These are phyloP conservation scores for Mormyrops attenuatus DNA, from an alignment of 2,797 vertebrate genomes.

Conservation along the genomic window DNA sequence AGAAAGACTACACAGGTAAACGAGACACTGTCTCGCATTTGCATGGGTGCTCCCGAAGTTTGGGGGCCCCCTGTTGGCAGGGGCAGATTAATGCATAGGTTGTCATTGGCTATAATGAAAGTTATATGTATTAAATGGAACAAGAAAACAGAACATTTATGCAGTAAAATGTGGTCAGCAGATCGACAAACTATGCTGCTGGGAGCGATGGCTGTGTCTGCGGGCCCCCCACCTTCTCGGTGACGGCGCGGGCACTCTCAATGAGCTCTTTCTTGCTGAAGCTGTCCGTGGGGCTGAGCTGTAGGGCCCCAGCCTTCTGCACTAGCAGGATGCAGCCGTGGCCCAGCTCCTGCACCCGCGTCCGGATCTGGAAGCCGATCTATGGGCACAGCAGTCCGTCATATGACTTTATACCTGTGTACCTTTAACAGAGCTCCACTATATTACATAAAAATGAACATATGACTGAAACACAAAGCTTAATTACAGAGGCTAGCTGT, in stretches of 20 bases:
- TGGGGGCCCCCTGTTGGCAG: no score
- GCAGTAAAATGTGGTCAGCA: not conserved
- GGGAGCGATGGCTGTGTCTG: not conserved
- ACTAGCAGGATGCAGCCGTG: conserved; percentile 96
- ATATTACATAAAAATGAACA: not conserved
- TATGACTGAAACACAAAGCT: not conserved
- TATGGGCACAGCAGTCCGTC: conserved; percentile 42
- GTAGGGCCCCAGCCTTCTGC: conserved; percentile 94
- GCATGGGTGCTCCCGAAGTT: no score
- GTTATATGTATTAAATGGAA: no score
- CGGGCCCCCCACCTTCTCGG: conserved; percentile 78
- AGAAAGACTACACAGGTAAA: not conserved
- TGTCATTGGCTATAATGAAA: no score
- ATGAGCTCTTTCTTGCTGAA: conserved; percentile 94
- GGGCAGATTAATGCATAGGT: no score
- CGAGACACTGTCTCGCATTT: not conserved
- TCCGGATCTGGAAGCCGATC: conserved; percentile 91
- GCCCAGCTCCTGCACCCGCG: conserved; percentile 88
- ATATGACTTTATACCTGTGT: not conserved
- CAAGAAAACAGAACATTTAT: not conserved
- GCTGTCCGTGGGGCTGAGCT: conserved; percentile 86
- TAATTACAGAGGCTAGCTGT: not conserved
- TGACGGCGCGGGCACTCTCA: conserved; percentile 87
- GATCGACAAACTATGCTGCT: not conserved
- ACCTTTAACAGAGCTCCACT: not conserved